Evolutionary conservation across 2,113 vertebrate genomes (phyloP).

Genomic region (Apodemus speciosus): DNA sequence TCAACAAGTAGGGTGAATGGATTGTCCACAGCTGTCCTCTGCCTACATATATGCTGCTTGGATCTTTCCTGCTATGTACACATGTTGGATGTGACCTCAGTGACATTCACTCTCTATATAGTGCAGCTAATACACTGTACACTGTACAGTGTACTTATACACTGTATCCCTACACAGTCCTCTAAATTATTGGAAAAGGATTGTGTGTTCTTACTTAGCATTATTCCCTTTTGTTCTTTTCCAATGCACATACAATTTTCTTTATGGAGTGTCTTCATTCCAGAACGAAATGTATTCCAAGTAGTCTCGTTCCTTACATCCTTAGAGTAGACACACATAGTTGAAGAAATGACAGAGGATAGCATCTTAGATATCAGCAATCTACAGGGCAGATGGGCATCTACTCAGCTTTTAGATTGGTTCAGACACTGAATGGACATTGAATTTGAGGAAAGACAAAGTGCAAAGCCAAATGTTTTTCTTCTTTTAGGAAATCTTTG

Average conservation of each 20-base stretch:
- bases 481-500: neutral
- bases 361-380: neutral
- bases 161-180: rapidly evolving
- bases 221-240: neutral
- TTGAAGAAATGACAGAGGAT: neutral
- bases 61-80: neutral
- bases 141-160: no score
- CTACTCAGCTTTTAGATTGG: neutral
- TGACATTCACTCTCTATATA: rapidly evolving
- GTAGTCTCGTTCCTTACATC: neutral
- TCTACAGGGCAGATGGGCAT: no score
- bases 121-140: rapidly evolving
- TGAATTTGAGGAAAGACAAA: neutral
- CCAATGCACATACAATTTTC: neutral
- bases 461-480: neutral
- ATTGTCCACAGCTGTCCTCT: neutral
- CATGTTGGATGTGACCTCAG: rapidly evolving
- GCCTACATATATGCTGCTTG: neutral
- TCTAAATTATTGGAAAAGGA: neutral
- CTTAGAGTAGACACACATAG: neutral
- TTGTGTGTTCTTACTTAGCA: rapidly evolving
- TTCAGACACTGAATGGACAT: neutral
- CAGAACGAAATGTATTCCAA: neutral
- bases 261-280: neutral
- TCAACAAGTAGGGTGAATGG: neutral